Base-by-base conservation (phyloP, 2,113 vertebrate genomes). In the Poeciliopsis occidentalis region DNA sequence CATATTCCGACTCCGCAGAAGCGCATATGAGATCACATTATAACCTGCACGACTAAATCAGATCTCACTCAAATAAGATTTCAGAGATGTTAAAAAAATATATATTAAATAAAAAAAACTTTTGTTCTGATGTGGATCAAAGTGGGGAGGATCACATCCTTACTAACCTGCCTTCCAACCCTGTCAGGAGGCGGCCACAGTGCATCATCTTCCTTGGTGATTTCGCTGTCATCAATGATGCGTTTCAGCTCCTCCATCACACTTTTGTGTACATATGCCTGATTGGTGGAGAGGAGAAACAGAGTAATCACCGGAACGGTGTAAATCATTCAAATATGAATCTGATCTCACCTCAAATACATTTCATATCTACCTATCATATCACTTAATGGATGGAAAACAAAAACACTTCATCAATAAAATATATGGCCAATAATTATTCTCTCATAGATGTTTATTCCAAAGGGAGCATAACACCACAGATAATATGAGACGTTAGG, bases 211-310 rank as follows among this genome's bases (percentile, higher is more conserved):
- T 99, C 98, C 89, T 99, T 99, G 8, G 98, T 99, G 89, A 99
- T 98, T 89, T 99, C 98, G 73, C 98, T 99, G 93, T 99, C 98
- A 1, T 99, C 98, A 3, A 99, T 99, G 75, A 99, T 98, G 67
- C 98, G 96, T 82, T 99, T 99, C 74, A 99, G 93, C 80, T 99
- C 98, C 82, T 99, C 98, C 98, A 99, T 99, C 84, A 99, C 98
- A 51, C 98, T 98, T 87, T 98, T 99, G 88, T 99, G 98, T 71
- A 99, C 98, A 0, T 99, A 99, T 0, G 98, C 97, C 98, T 99
- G 57, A 27, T 73, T 72, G 17, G 41, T 1, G 11, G 6, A 11
- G 57, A 10, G 37, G 12, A 8, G 1, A 8, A 37, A 51, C 0
- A 63, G 12, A 63, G 15, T 47, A 19, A 19, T 4, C 4, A 22